A percentile compares a stretch with the other conserved stretches of the same genome.
Evolutionary conservation across 2,888 invertebrate species (phyloP).

Genomic region (Choristoneura rosaceana): DNA sequence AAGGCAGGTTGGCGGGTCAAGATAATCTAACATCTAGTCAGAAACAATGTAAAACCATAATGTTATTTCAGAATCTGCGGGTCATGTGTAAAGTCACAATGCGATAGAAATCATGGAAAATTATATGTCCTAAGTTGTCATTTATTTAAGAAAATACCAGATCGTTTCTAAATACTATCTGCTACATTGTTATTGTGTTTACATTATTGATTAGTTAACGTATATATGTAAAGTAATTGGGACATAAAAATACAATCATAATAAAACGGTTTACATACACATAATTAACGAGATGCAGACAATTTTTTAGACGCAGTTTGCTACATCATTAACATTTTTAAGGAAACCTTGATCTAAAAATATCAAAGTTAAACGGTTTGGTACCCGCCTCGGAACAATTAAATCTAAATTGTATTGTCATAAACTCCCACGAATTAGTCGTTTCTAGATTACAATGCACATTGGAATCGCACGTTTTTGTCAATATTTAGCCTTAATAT

Average conservation of each 20-base stretch:
- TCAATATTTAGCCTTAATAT: constrained; percentile 32
- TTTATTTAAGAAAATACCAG: constrained; percentile 11
- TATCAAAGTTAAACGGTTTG: constrained; percentile 32
- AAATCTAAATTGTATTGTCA: constrained; percentile 36
- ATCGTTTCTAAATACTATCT: neutral
- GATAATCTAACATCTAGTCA: constrained; percentile 33
- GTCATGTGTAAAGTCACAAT: constrained; percentile 34
- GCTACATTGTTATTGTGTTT: neutral
- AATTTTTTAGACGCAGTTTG: constrained; percentile 1
- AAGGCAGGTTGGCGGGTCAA: constrained; percentile 31
- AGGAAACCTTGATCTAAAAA: constrained; percentile 35
- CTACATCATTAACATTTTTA: constrained; percentile 24
- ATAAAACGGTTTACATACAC: neutral
- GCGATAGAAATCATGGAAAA: constrained; percentile 13
- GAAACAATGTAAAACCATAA: constrained; percentile 38
- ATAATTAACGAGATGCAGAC: constrained; percentile 1
- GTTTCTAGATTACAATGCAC: constrained; percentile 33
- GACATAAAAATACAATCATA: neutral
- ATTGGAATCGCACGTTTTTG: constrained; percentile 41
- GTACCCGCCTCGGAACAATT: constrained; percentile 31
- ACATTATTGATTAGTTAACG: neutral
- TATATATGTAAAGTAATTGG: neutral
- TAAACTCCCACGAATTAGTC: constrained; percentile 41
- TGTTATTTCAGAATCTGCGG: constrained; percentile 35
- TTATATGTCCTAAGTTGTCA: constrained; percentile 10